Evolutionary conservation across 2,888 invertebrate species (phyloP).

Genomic region (Andrena fulva): DNA sequence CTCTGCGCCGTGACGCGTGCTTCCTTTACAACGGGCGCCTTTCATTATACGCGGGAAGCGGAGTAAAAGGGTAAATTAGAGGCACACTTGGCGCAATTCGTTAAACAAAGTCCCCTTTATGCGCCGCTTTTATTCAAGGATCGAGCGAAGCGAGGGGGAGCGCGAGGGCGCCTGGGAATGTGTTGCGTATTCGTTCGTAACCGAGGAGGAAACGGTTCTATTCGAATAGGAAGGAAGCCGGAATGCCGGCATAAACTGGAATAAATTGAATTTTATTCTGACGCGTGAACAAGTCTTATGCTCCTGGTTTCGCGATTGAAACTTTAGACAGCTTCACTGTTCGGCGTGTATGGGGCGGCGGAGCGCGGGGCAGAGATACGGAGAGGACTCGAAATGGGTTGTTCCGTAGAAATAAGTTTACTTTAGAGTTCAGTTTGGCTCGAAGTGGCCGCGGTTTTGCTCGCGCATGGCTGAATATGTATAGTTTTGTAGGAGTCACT

Average conservation of each 20-base stretch:
- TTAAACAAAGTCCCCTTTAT: constrained; percentile 36
- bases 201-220: constrained; percentile 9
- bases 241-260: not conserved
- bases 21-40: constrained; percentile 33
- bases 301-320: not conserved
- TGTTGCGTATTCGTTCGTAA: constrained; percentile 1
- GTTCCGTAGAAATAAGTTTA: too few species aligned
- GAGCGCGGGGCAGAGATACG: not conserved
- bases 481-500: too few species aligned
- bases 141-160: constrained; percentile 15
- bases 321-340: not conserved
- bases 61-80: not conserved
- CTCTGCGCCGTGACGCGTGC: constrained; percentile 16
- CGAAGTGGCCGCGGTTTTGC: too few species aligned
- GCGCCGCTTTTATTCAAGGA: constrained; percentile 25
- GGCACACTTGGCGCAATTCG: constrained; percentile 10
- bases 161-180: not conserved
- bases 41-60: constrained; percentile 10
- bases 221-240: not conserved
- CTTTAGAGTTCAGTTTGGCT: too few species aligned
- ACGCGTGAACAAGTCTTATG: constrained; percentile 3
- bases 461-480: too few species aligned
- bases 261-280: constrained; percentile 10
- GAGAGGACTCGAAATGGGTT: not conserved
- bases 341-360: not conserved